Conservation (phyloP, 2,113 vertebrate genomes). For the Crypturellus undulatus region DNA sequence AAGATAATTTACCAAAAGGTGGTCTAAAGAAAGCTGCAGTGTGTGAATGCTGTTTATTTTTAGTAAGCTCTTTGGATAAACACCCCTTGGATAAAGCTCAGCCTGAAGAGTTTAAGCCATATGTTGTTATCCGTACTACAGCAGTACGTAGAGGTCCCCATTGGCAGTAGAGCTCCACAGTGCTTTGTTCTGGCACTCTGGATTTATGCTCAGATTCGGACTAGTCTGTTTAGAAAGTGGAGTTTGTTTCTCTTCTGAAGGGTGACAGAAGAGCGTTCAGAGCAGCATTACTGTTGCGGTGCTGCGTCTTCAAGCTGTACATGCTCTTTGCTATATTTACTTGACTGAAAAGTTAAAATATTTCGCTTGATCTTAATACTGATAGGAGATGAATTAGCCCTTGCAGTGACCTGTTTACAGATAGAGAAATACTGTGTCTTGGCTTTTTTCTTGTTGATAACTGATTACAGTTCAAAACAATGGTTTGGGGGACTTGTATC, state of each 20-base stretch:
- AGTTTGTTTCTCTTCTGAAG: background rate
- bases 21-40: background rate
- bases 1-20: background rate
- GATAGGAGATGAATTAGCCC: background rate
- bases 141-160: background rate
- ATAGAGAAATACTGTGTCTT: background rate
- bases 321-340: background rate
- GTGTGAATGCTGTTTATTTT: background rate
- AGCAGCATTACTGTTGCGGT: background rate
- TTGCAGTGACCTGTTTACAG: background rate
- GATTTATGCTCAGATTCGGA: background rate
- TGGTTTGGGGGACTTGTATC: background rate
- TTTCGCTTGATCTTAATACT: background rate
- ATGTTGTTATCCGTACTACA: background rate
- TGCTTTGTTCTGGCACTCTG: background rate
- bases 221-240: background rate
- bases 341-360: background rate
- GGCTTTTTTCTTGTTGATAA: slow-evolving; percentile 11
- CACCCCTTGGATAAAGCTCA: background rate
- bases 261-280: rapidly evolving
- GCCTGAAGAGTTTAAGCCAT: background rate
- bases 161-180: too few species aligned
- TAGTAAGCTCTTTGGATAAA: background rate
- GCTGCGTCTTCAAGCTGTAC: rapidly evolving
- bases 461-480: slow-evolving; percentile 16